Evolutionary conservation across 2,113 vertebrate genomes (phyloP).

Genomic region (Saguinus imperator): DNA sequence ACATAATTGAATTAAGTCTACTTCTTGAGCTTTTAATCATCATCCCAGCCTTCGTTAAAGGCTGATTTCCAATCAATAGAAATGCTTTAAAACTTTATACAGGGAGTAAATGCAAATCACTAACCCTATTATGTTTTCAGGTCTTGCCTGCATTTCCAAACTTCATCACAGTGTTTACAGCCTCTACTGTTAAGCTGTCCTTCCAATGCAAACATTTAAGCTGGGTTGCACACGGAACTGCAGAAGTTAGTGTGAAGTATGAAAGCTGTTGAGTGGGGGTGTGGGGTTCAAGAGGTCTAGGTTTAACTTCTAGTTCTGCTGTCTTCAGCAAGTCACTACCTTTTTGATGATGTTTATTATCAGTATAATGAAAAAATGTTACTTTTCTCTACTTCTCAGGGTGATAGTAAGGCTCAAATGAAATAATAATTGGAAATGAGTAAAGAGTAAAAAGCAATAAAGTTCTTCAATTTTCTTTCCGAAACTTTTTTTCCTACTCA

Average conservation of each 20-base stretch:
- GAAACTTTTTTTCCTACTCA: neutral
- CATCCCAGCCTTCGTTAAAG: neutral
- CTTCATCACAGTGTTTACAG: neutral
- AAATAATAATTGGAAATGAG: neutral
- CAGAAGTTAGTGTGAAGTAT: neutral
- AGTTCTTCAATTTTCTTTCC: neutral
- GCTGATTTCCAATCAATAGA: neutral
- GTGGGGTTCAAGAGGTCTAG: neutral
- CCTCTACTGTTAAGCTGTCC: neutral
- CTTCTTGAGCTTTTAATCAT: neutral
- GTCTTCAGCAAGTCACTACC: neutral
- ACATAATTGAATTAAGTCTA: constrained; percentile 24
- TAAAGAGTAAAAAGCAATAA: neutral
- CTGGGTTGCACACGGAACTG: neutral
- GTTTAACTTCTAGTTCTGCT: neutral
- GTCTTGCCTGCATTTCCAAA: neutral
- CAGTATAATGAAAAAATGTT: neutral
- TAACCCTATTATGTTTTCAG: neutral
- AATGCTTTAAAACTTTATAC: neutral
- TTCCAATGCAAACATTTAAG: neutral
- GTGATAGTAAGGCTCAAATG: neutral
- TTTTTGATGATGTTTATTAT: neutral
- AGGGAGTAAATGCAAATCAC: neutral
- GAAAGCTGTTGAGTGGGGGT: accelerated
- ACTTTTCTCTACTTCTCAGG: neutral